Percentiles rank a stretch among this genome's conserved stretches.
Conservation (phyloP, 2,888 invertebrate genomes). For the Phoronis australis region DNA sequence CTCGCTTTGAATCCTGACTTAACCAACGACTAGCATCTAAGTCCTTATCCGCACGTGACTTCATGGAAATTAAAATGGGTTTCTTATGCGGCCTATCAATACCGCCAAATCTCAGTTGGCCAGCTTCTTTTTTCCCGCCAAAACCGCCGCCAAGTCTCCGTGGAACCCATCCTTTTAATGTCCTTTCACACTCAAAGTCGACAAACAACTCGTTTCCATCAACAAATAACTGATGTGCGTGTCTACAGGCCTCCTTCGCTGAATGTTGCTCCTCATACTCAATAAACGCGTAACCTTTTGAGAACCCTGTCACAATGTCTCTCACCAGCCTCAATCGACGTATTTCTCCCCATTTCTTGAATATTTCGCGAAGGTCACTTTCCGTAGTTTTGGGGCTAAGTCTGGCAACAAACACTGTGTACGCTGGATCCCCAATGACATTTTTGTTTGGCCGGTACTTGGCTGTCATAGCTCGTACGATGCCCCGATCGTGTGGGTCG, state of each 20-base stretch:
- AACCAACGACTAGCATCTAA: too few species aligned
- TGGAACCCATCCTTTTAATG: constrained; percentile 72
- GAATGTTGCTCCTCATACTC: constrained; percentile 65
- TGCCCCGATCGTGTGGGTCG: constrained; percentile 73
- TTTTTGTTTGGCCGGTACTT: constrained; percentile 43
- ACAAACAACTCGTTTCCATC: constrained; percentile 69
- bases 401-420: constrained; percentile 71
- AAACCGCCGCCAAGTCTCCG: constrained; percentile 81
- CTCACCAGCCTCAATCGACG: constrained; percentile 64
- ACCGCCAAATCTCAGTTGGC: constrained; percentile 82
- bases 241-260: constrained; percentile 62
- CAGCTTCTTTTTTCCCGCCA: constrained; percentile 79
- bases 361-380: constrained; percentile 56
- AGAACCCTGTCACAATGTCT: constrained; percentile 77
- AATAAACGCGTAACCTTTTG: constrained; percentile 80
- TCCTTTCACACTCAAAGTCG: constrained; percentile 71
- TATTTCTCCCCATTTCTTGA: constrained; percentile 64
- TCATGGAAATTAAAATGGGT: constrained; percentile 37
- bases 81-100: constrained; percentile 68
- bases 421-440: constrained; percentile 65
- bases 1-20: too few species aligned
- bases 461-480: constrained; percentile 66
- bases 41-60: too few species aligned
- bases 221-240: constrained; percentile 61
- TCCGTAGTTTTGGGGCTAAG: constrained; percentile 65